These are phyloP conservation scores for Hyperoplus lanceolatus DNA, from an alignment of 2,797 vertebrate genomes.

Conservation along the genomic window DNA sequence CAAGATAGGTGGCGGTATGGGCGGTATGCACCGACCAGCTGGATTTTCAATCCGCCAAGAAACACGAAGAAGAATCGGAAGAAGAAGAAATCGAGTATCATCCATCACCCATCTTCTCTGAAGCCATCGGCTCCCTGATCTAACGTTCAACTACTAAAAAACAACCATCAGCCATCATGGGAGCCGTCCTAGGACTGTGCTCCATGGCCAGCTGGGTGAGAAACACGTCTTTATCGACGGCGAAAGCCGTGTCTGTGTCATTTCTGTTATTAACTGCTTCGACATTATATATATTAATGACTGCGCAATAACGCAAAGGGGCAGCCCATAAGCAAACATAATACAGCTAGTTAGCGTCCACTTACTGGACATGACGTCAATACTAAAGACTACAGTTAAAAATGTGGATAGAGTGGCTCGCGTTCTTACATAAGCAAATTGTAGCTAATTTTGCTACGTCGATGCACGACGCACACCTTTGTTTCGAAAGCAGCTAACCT, in stretches of 20 bases:
- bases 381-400: neutral
- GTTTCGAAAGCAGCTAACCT: neutral
- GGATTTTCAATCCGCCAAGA: conserved; percentile 2
- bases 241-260: neutral
- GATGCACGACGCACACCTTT: neutral
- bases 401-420: rapidly evolving
- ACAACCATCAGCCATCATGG: conserved; percentile 84
- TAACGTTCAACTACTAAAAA: neutral
- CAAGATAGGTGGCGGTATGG: too few relatives aligned
- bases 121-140: neutral
- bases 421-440: neutral
- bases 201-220: conserved; percentile 97
- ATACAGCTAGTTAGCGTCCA: neutral
- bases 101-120: conserved; percentile 55
- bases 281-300: neutral
- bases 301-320: conserved; percentile 50
- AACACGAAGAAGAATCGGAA: neutral
- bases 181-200: conserved; percentile 93
- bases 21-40: too few relatives aligned
- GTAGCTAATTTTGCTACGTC: too few relatives aligned
- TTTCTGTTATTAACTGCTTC: too few relatives aligned
- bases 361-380: too few relatives aligned
- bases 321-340: conserved; percentile 10
- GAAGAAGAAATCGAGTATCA: neutral
- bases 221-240: rapidly evolving